Evolutionary conservation across 2,113 vertebrate genomes (phyloP).

Genomic region (Epinephelus cyanopodus): DNA sequence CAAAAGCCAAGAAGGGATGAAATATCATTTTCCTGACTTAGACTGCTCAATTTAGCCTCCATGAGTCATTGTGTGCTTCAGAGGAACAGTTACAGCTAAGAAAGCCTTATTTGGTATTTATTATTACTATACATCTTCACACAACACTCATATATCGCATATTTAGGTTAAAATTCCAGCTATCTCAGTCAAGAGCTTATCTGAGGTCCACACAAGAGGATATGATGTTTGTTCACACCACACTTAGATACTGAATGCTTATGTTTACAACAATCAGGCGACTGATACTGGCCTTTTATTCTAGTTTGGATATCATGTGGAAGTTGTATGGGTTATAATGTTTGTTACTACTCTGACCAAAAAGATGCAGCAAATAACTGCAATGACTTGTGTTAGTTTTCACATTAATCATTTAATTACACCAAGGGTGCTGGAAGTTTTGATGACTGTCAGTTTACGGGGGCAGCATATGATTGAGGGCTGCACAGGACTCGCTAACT

Average conservation of each 20-base stretch:
- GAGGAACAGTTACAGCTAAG: not conserved
- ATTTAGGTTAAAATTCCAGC: conserved; percentile 3
- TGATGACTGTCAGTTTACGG: too few relatives aligned
- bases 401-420: not conserved
- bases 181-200: conserved; percentile 26
- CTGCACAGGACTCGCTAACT: too few relatives aligned
- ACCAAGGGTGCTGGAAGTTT: too few relatives aligned
- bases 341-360: not conserved
- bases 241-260: not conserved
- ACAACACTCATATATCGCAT: too few relatives aligned
- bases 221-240: conserved; percentile 3
- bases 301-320: not conserved
- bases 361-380: conserved; percentile 4
- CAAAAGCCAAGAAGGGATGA: conserved; percentile 14
- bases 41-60: not conserved
- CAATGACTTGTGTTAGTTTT: not conserved
- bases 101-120: not conserved
- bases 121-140: not conserved
- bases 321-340: not conserved
- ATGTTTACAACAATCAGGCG: not conserved
- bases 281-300: conserved; percentile 22
- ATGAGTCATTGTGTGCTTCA: conserved; percentile 16
- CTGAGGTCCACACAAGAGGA: not conserved
- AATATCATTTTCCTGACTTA: conserved; percentile 19
- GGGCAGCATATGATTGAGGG: too few relatives aligned